Percentiles rank a stretch among this genome's conserved stretches.
These are phyloP conservation scores for Chloropsis hardwickii DNA, from an alignment of 2,113 vertebrate genomes.

Conservation along the genomic window DNA sequence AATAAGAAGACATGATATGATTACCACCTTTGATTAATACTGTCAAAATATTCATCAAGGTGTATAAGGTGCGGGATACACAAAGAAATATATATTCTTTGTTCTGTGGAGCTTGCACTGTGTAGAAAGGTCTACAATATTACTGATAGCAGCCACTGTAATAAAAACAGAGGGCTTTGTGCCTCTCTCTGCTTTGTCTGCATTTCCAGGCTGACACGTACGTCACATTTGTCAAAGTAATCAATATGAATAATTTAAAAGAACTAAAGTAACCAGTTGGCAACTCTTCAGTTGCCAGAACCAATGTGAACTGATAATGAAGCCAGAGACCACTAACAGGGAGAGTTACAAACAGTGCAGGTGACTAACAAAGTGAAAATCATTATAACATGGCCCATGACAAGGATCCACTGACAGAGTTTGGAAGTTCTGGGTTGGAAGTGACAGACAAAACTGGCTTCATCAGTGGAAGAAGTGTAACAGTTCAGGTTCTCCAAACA, in stretches of 20 bases:
- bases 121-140: background rate
- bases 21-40: background rate
- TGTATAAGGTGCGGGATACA: background rate
- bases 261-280: constrained; percentile 26
- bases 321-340: background rate
- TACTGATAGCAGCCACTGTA: background rate
- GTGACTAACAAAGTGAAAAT: background rate
- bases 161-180: background rate
- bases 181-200: background rate
- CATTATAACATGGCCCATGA: background rate
- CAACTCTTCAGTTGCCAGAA: constrained; percentile 10
- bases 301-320: constrained; percentile 17
- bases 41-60: background rate
- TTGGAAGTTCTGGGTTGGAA: background rate
- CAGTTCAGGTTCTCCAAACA: background rate
- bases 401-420: background rate
- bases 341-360: background rate
- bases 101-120: background rate
- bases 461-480: background rate
- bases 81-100: background rate
- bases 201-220: background rate
- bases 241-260: constrained; percentile 50
- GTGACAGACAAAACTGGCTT: background rate
- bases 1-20: background rate
- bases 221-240: constrained; percentile 21